Conservation (phyloP, 2,888 invertebrate genomes). For the Ctenicera cuprea region DNA sequence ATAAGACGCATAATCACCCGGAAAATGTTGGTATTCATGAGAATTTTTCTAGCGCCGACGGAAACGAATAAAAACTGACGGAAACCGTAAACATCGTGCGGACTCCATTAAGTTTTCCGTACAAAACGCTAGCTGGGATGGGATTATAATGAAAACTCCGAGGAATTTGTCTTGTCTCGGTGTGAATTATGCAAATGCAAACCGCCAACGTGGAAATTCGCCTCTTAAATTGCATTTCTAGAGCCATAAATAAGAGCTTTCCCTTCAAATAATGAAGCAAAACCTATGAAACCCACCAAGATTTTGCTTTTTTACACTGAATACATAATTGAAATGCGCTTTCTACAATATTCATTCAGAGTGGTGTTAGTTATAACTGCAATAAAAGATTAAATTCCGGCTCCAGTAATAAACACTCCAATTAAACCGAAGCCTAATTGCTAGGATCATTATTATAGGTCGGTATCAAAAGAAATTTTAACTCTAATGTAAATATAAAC, state of each 20-base stretch:
- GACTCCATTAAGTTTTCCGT: constrained; percentile 68
- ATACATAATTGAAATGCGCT: constrained; percentile 31
- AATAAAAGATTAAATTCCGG: constrained; percentile 4
- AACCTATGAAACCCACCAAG: constrained; percentile 45
- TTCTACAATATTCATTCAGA: constrained; percentile 11
- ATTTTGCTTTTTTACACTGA: constrained; percentile 35
- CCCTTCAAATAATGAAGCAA: constrained; percentile 58
- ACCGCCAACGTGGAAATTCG: constrained; percentile 69
- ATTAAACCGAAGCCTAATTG: constrained; percentile 29
- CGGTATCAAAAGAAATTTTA: not conserved
- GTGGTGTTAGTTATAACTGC: constrained; percentile 15
- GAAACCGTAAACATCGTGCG: constrained; percentile 66
- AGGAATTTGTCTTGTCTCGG: constrained; percentile 70
- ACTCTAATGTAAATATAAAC: constrained; percentile 48
- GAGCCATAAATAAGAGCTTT: constrained; percentile 66
- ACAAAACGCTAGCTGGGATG: constrained; percentile 64
- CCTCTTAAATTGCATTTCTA: constrained; percentile 69
- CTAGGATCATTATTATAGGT: constrained; percentile 8
- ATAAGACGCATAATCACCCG: constrained; percentile 49
- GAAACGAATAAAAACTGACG: constrained; percentile 63
- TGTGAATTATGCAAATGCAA: constrained; percentile 70
- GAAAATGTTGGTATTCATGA: constrained; percentile 51
- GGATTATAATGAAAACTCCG: constrained; percentile 70
- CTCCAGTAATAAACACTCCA: constrained; percentile 25
- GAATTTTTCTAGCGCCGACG: constrained; percentile 54